Conservation (phyloP, 2,113 vertebrate genomes). For the Corythornis vintsioides region DNA sequence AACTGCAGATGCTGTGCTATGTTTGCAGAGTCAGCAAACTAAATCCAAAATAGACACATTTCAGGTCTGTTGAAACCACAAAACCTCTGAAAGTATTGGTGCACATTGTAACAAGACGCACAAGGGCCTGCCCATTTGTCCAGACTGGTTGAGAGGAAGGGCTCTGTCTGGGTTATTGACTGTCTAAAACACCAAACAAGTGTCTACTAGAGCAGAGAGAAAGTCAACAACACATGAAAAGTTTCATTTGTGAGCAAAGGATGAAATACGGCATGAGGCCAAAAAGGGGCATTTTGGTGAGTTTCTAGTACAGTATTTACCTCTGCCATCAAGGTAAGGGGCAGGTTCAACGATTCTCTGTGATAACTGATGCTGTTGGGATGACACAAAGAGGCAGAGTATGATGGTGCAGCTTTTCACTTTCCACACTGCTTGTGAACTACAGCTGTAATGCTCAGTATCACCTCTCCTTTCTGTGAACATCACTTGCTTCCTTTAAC, state of each 20-base stretch:
- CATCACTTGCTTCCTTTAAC: background rate
- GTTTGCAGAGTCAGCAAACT: background rate
- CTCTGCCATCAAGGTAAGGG: background rate
- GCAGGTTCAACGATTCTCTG: background rate
- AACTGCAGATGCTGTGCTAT: constrained; percentile 34
- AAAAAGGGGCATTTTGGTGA: background rate
- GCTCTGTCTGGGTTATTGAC: background rate
- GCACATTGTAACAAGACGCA: background rate
- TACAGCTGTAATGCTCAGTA: background rate
- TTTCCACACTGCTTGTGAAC: background rate
- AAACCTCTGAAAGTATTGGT: background rate
- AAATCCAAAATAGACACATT: background rate
- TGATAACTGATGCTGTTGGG: background rate
- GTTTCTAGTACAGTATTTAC: background rate
- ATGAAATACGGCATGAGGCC: background rate
- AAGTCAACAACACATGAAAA: background rate
- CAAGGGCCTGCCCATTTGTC: fast-evolving
- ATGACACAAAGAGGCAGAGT: background rate
- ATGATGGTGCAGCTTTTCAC: background rate
- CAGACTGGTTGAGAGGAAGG: background rate
- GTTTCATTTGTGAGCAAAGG: background rate
- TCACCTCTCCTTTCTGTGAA: fast-evolving
- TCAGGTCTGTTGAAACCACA: background rate
- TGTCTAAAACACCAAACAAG: background rate
- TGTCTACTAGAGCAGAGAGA: background rate